A percentile compares a stretch with the other conserved stretches of the same genome.
Evolutionary conservation across 2,888 invertebrate genomes (phyloP).

Genomic region (Ophioninae sp.): DNA sequence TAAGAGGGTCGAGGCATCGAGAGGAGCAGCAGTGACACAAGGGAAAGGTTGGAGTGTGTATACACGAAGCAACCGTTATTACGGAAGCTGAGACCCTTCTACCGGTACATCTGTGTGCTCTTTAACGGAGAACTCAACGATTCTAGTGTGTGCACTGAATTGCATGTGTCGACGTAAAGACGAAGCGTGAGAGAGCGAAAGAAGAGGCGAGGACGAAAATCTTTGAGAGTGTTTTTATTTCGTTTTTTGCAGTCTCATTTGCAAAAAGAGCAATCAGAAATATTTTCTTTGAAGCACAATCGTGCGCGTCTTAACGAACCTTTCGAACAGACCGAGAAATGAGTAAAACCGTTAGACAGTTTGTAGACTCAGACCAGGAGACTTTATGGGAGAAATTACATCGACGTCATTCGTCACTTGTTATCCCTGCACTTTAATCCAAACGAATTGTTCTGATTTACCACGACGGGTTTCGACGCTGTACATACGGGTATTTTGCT

Average conservation of each 20-base stretch:
- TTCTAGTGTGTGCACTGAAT: not conserved
- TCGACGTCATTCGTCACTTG: not conserved
- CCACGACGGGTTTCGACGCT: not conserved
- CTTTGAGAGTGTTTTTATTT: not conserved
- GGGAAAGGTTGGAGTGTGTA: constrained; percentile 10
- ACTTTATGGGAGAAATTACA: not conserved
- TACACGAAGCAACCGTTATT: not conserved
- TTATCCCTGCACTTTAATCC: not conserved
- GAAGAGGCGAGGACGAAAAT: not conserved
- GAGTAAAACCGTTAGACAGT: not conserved
- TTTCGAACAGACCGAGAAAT: not conserved
- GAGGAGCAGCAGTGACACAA: constrained; percentile 7
- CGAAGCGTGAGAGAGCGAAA: not conserved
- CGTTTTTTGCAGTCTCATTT: not conserved
- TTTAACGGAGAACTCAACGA: not conserved
- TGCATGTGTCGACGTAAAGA: not conserved
- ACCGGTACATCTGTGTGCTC: not conserved
- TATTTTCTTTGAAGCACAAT: constrained; percentile 6
- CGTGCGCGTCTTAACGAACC: not conserved
- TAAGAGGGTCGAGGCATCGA: constrained; percentile 19
- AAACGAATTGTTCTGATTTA: not conserved
- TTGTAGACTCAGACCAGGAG: not conserved
- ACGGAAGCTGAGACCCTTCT: not conserved
- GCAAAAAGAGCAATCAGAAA: not conserved
- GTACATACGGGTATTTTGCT: too few species aligned